phyloP scores from a whole-genome alignment of 1,140 invertebrate genomes.

The Adoxophyes honmai region DNA sequence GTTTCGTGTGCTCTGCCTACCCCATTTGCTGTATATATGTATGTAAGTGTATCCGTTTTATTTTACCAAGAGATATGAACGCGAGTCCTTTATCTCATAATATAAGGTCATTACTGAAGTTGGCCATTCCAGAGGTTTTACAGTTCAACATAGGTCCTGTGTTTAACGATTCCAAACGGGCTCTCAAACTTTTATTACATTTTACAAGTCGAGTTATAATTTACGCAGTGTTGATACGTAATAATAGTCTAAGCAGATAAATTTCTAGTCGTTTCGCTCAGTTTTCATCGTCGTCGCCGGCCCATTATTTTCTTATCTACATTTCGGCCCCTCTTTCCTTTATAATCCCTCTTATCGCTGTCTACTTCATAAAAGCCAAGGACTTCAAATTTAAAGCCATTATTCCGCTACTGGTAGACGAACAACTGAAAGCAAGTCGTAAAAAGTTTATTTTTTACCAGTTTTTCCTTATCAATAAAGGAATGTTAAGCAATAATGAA shows the following conservation, averaged over 20 bases:
- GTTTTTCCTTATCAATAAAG: constrained; percentile 34
- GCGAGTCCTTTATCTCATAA: no score
- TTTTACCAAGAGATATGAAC: no score
- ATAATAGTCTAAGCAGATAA: constrained; percentile 26
- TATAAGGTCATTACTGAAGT: no score
- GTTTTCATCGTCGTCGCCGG: constrained; percentile 47
- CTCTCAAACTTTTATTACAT: constrained; percentile 9
- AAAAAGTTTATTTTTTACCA: constrained; percentile 37
- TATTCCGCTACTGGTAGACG: constrained; percentile 42
- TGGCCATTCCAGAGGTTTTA: background rate
- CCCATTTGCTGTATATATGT: no score
- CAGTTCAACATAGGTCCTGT: background rate
- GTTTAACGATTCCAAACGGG: background rate
- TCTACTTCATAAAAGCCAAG: constrained; percentile 60
- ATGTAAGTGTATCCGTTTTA: no score
- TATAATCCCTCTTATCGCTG: constrained; percentile 69
- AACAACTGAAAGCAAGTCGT: constrained; percentile 49
- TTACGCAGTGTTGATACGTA: constrained; percentile 20
- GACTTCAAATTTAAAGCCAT: constrained; percentile 61
- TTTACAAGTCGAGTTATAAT: constrained; percentile 8
- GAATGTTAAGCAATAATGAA: no score
- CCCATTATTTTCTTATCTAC: constrained; percentile 66
- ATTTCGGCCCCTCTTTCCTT: constrained; percentile 57
- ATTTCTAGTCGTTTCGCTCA: constrained; percentile 40
- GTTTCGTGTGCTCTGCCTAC: no score